Base-by-base conservation (phyloP, 2,797 vertebrate genomes). In the Acomys russatus region DNA sequence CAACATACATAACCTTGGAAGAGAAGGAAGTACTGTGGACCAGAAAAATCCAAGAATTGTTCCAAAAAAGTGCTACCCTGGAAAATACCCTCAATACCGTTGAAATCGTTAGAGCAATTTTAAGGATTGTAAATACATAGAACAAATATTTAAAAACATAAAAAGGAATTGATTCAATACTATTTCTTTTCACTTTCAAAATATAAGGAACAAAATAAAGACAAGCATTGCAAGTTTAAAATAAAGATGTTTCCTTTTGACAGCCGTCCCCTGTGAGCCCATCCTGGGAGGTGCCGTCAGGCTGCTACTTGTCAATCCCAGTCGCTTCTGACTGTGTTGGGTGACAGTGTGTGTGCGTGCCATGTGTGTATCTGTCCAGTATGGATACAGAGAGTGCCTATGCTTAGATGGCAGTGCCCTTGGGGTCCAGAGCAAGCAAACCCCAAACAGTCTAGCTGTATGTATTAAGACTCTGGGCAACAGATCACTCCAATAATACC, bases 61-160 rank as follows among this genome's bases (percentile, higher is more conserved):
- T 98, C 59, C 89, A 98, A 98, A 98, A 98, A 98, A 98, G 98
- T 98, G 98, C 98, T 98, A 97, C 98, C 98, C 98, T 97, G 98
- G 98, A 98, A 98, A 96, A 98, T 99, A 98, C 99, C 99, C 99
- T 99, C 99, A 99, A 99, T 99, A 99, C 99, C 99, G 98, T 98
- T 98, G 99, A 99, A 98, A 99, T 98, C 98, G 99, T 99, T 99
- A 99, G 98, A 99, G 98, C 99, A 99, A 99, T 99, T 99, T 99
- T 99, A 99, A 99, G 98, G 99, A 99, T 99, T 99, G 99, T 99
- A 99, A 99, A 99, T 99, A 99, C 98, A 99, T 99, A 99, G 98
- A 99, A 98, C 98, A 99, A 98, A 99, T 98, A 98, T 98, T 99
- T 98, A 99, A 99, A 99, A 98, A 98, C 97, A 96, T 68, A 95